A percentile compares a stretch with the other conserved stretches of the same genome.
These are phyloP conservation scores for Imbricaverruca yamaguchii DNA, from an alignment of 2,888 invertebrate species.

Conservation along the genomic window DNA sequence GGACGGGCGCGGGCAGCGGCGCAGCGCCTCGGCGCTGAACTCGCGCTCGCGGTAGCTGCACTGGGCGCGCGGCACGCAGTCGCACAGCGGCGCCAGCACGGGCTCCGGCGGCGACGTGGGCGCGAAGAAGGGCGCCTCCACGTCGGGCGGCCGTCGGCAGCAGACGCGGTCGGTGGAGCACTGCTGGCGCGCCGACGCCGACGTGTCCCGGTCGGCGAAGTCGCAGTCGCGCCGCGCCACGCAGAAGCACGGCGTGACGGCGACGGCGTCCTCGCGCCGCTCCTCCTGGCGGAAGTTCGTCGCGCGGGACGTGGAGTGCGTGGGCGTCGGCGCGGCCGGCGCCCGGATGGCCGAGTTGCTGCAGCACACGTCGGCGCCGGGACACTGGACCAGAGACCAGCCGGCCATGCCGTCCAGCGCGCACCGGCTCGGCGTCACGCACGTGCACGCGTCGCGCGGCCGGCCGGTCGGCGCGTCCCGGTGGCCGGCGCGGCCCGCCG, in stretches of 20 bases:
- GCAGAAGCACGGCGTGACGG: neutral
- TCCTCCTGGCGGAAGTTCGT: neutral
- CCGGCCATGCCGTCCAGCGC: neutral
- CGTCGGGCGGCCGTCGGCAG: neutral
- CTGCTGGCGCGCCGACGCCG: neutral
- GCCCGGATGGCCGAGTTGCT: neutral
- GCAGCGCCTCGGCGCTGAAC: neutral
- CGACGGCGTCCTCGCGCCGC: neutral
- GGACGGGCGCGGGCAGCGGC: neutral
- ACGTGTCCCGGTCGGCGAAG: neutral
- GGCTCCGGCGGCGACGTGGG: neutral
- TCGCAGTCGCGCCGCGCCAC: neutral
- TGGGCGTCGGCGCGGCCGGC: neutral
- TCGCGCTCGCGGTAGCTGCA: neutral
- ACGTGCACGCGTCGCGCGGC: conserved; percentile 72
- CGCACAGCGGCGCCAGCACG: neutral
- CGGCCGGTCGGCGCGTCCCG: conserved; percentile 87
- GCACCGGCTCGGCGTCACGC: neutral
- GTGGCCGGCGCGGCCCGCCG: conserved; percentile 43
- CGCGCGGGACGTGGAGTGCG: neutral
- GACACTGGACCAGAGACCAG: neutral
- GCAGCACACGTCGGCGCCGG: neutral
- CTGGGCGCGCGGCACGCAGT: neutral
- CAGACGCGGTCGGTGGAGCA: neutral
- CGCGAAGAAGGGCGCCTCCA: neutral